Evolutionary conservation across 2,888 invertebrate genomes (phyloP).

Genomic region (Aelia acuminata): DNA sequence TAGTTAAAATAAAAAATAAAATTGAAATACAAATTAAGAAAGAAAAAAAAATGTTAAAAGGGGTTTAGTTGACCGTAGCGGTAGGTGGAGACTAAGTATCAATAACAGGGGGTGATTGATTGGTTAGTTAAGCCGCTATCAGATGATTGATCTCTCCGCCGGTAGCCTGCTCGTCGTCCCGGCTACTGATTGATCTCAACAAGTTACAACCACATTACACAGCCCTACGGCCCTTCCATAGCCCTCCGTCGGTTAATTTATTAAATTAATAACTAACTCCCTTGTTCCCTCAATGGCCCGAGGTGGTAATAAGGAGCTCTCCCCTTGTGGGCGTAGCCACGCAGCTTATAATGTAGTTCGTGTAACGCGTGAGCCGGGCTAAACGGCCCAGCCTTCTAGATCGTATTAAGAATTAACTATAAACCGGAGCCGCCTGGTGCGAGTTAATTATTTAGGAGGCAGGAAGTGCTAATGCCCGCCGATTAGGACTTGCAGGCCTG

Average conservation of each 20-base stretch:
- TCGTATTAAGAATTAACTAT: conserved; percentile 53
- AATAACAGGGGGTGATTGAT: conserved; percentile 65
- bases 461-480: conserved; percentile 36
- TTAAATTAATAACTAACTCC: conserved; percentile 59
- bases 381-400: conserved; percentile 42
- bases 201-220: conserved; percentile 65
- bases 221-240: conserved; percentile 19
- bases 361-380: conserved; percentile 56
- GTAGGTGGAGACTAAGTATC: conserved; percentile 64
- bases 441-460: conserved; percentile 38
- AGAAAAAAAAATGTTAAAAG: not conserved
- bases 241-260: conserved; percentile 50
- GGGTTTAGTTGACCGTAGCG: conserved; percentile 8
- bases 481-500: not conserved
- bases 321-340: conserved; percentile 9
- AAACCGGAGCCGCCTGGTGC: not conserved
- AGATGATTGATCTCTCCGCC: conserved; percentile 65
- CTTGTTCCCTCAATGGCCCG: not conserved
- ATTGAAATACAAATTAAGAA: not conserved
- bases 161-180: conserved; percentile 63
- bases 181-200: conserved; percentile 63
- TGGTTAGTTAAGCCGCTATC: conserved; percentile 65
- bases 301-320: conserved; percentile 50
- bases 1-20: not conserved
- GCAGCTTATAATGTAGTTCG: conserved; percentile 51